phyloP scores from a whole-genome alignment of 2,797 vertebrate species.

The Pogonophryne albipinna region DNA sequence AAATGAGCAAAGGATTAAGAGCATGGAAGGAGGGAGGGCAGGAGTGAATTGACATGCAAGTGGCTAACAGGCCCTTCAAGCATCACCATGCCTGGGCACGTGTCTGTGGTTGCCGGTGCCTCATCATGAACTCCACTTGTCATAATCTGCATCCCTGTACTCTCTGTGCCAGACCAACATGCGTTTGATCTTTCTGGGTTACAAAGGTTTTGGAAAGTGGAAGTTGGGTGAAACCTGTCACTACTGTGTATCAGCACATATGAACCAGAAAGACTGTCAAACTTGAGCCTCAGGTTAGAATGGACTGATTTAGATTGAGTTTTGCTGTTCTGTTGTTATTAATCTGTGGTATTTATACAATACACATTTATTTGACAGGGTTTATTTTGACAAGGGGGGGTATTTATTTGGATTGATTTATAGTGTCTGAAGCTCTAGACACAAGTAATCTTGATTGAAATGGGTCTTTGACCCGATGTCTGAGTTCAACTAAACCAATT shows the following conservation, averaged over 20 bases:
- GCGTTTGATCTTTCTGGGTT: slow-evolving; percentile 52
- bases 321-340: slow-evolving; percentile 25
- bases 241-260: background rate
- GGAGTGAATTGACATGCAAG: slow-evolving; percentile 62
- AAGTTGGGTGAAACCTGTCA: slow-evolving; percentile 41
- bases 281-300: slow-evolving; percentile 9
- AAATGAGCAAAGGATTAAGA: slow-evolving; percentile 71
- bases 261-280: slow-evolving; percentile 34
- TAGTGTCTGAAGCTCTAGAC: slow-evolving; percentile 51
- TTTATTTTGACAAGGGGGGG: slow-evolving; percentile 35
- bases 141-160: slow-evolving; percentile 53
- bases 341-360: slow-evolving; percentile 34
- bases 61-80: slow-evolving; percentile 61
- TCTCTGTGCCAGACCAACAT: slow-evolving; percentile 42
- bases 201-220: slow-evolving; percentile 29
- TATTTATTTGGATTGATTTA: slow-evolving; percentile 62
- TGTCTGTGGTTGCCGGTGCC: slow-evolving; percentile 14
- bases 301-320: slow-evolving; percentile 7
- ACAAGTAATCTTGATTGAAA: slow-evolving; percentile 62
- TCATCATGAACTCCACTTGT: slow-evolving; percentile 56
- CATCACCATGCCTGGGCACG: slow-evolving; percentile 42
- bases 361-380: slow-evolving; percentile 42
- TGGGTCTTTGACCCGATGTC: slow-evolving; percentile 36
- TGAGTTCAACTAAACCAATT: slow-evolving; percentile 68
- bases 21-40: slow-evolving; percentile 46